Percentiles rank a stretch among this genome's conserved stretches.
phyloP scores from a whole-genome alignment of 1,140 invertebrate species.

The Drosophila varians region DNA sequence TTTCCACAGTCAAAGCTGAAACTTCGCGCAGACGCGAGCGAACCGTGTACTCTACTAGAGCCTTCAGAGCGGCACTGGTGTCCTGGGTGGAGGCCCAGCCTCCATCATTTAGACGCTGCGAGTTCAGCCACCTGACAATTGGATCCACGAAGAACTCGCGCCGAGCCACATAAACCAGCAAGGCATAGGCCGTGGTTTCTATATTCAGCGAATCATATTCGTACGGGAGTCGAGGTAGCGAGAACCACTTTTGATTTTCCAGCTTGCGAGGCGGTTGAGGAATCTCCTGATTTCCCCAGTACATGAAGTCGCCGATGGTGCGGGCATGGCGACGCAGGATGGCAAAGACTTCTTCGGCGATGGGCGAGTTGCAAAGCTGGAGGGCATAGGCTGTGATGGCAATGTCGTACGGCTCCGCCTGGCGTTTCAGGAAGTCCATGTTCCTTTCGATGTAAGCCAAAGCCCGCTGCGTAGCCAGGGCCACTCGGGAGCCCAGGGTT shows the following conservation, averaged over 20 bases:
- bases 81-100: constrained; percentile 97
- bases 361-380: constrained; percentile 90
- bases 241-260: constrained; percentile 95
- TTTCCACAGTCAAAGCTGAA: constrained; percentile 90
- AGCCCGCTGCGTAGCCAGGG: constrained; percentile 88
- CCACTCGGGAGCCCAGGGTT: constrained; percentile 89
- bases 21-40: constrained; percentile 93
- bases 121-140: constrained; percentile 97
- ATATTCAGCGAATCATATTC: constrained; percentile 96
- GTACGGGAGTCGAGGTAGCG: constrained; percentile 93
- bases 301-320: constrained; percentile 89
- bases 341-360: constrained; percentile 92
- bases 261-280: constrained; percentile 91
- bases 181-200: constrained; percentile 95
- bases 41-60: constrained; percentile 95
- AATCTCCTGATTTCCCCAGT: constrained; percentile 92
- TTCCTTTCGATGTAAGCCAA: constrained; percentile 93
- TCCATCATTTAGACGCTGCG: constrained; percentile 94
- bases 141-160: constrained; percentile 92
- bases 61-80: constrained; percentile 94
- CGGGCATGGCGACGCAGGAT: constrained; percentile 88
- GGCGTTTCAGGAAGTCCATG: constrained; percentile 88
- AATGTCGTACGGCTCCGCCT: constrained; percentile 91
- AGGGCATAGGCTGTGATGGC: constrained; percentile 95
- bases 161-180: constrained; percentile 93